These are phyloP conservation scores for Drosophila cognata DNA, from an alignment of 2,888 invertebrate genomes.

Conservation along the genomic window DNA sequence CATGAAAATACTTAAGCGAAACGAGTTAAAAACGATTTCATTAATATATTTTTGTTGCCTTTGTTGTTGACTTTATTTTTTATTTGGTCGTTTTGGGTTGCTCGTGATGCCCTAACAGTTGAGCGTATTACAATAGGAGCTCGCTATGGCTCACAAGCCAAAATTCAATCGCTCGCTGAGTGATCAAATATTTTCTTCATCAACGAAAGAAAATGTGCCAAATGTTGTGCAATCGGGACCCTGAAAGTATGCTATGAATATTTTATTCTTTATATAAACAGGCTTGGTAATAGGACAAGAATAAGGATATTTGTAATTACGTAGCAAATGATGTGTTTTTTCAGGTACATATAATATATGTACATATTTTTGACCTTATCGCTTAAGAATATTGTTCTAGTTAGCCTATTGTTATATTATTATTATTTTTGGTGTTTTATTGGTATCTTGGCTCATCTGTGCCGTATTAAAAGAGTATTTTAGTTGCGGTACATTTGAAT, in stretches of 20 bases:
- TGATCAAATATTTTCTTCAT: background rate
- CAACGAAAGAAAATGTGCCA: background rate
- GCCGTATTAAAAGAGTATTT: slow-evolving; percentile 30
- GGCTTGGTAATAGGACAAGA: background rate
- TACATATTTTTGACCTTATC: background rate
- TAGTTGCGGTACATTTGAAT: slow-evolving; percentile 7
- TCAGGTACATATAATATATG: background rate
- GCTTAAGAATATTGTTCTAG: background rate
- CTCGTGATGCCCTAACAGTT: slow-evolving; percentile 33
- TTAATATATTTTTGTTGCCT: slow-evolving; percentile 71
- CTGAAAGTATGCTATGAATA: slow-evolving; percentile 49
- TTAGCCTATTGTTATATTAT: background rate
- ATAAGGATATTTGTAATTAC: slow-evolving; percentile 9
- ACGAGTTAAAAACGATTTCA: slow-evolving; percentile 80
- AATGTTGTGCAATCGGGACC: background rate
- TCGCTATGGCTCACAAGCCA: background rate
- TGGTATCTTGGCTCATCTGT: background rate
- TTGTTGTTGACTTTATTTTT: slow-evolving; percentile 46
- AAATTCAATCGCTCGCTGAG: background rate
- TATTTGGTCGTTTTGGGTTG: slow-evolving; percentile 41
- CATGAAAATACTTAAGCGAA: slow-evolving; percentile 76
- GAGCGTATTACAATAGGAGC: background rate
- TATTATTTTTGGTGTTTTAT: background rate
- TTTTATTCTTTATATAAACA: background rate
- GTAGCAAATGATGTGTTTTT: background rate